A percentile compares a stretch with the other conserved stretches of the same genome.
Evolutionary conservation across 1,140 invertebrate genomes (phyloP).

Genomic region (Trichogramma pretiosum): DNA sequence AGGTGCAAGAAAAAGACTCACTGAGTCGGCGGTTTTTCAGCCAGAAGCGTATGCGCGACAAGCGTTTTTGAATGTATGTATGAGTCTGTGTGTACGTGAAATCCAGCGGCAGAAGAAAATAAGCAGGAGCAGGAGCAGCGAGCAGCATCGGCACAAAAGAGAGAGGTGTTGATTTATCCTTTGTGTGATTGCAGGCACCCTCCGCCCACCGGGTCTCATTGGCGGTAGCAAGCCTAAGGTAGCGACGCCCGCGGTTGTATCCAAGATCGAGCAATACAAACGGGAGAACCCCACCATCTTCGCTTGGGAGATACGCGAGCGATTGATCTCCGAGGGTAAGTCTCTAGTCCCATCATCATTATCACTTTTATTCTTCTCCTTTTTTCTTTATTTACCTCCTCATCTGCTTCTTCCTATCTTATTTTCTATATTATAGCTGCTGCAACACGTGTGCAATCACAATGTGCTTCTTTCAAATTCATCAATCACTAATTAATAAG

Average conservation of each 20-base stretch:
- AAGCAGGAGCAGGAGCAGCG: background rate
- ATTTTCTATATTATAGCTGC: no score
- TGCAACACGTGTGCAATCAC: no score
- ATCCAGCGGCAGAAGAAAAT: no score
- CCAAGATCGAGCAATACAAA: slow-evolving; percentile 94
- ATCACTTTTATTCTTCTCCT: background rate
- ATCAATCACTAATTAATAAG: no score
- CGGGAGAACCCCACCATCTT: slow-evolving; percentile 95
- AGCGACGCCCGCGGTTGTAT: slow-evolving; percentile 89
- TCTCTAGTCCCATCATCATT: background rate
- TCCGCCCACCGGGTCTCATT: slow-evolving; percentile 89
- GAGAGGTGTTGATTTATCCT: background rate
- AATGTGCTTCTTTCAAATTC: no score
- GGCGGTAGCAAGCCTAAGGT: slow-evolving; percentile 98
- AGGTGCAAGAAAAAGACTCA: no score
- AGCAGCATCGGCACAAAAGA: background rate
- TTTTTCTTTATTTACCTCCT: background rate
- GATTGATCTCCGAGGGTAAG: slow-evolving; percentile 89
- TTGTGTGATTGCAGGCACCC: slow-evolving; percentile 68
- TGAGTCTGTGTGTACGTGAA: no score
- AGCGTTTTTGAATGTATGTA: no score
- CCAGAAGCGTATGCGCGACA: no score
- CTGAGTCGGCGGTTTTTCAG: no score
- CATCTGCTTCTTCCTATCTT: background rate
- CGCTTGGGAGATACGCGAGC: slow-evolving; percentile 92